Evolutionary conservation across 2,888 invertebrate genomes (phyloP).

Genomic region (Rhyacophila evoluta): DNA sequence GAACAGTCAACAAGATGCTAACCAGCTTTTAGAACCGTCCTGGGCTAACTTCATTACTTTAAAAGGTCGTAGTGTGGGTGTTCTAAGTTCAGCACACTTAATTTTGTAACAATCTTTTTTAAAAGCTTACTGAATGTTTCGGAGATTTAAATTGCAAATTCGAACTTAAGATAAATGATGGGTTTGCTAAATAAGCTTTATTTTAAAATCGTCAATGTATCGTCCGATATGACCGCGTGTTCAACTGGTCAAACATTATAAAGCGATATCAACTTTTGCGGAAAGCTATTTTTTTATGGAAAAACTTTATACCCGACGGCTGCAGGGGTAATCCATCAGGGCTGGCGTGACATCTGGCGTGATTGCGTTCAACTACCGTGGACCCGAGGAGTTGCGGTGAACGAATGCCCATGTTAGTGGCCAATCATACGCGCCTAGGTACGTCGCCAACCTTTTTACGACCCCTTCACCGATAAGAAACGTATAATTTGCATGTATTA

Average conservation of each 20-base stretch:
- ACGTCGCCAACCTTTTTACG: slow-evolving; percentile 40
- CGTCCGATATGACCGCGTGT: background rate
- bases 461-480: slow-evolving; percentile 48
- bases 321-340: slow-evolving; percentile 52
- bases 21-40: no score
- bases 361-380: slow-evolving; percentile 33
- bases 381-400: slow-evolving; percentile 11
- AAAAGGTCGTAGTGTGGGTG: no score
- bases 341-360: slow-evolving; percentile 45
- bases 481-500: slow-evolving; percentile 54
- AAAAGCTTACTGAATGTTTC: no score
- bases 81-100: no score
- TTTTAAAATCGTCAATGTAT: background rate
- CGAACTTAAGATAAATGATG: no score
- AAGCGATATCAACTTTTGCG: slow-evolving; percentile 47
- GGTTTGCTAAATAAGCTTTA: no score
- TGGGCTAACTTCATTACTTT: no score
- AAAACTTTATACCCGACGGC: slow-evolving; percentile 33
- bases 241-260: slow-evolving; percentile 47
- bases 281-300: slow-evolving; percentile 37
- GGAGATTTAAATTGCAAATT: no score
- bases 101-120: no score
- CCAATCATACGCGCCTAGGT: slow-evolving; percentile 26
- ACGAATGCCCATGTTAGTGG: slow-evolving; percentile 35
- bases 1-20: no score